Percentiles rank a stretch among this genome's conserved stretches.
phyloP scores from a whole-genome alignment of 2,113 vertebrate species.

The Osmerus eperlanus region DNA sequence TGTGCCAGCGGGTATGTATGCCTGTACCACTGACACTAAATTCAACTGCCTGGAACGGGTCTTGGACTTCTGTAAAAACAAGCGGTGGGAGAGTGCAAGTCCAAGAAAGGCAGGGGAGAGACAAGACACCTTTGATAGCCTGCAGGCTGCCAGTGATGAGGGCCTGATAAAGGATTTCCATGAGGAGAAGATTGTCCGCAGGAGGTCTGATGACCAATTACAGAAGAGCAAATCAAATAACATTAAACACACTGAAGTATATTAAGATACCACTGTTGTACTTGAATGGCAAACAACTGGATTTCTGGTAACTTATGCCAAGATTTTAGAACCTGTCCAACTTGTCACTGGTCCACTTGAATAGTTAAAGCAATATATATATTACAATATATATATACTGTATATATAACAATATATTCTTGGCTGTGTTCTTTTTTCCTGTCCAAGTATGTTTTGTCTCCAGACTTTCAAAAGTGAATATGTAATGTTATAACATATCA shows the following conservation, averaged over 20 bases:
- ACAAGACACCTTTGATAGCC: slow-evolving; percentile 76
- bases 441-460: no score
- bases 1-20: slow-evolving; percentile 80
- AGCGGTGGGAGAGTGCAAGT: slow-evolving; percentile 41
- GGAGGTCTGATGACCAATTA: slow-evolving; percentile 51
- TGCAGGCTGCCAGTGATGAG: slow-evolving; percentile 71
- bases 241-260: background rate
- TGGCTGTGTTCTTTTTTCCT: no score
- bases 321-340: no score
- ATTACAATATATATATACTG: no score
- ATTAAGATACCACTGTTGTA: no score
- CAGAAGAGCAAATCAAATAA: slow-evolving; percentile 43
- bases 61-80: slow-evolving; percentile 44
- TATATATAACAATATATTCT: no score
- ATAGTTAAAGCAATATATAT: no score
- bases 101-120: slow-evolving; percentile 44
- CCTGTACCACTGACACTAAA: slow-evolving; percentile 76
- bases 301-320: no score
- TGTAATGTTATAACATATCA: no score
- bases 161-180: slow-evolving; percentile 60
- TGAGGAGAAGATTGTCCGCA: slow-evolving; percentile 35
- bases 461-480: no score
- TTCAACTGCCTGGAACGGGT: slow-evolving; percentile 68
- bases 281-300: no score
- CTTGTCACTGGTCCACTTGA: no score